A percentile compares a stretch with the other conserved stretches of the same genome.
Conservation (phyloP, 2,888 invertebrate species). For the Ophion ventricosus region DNA sequence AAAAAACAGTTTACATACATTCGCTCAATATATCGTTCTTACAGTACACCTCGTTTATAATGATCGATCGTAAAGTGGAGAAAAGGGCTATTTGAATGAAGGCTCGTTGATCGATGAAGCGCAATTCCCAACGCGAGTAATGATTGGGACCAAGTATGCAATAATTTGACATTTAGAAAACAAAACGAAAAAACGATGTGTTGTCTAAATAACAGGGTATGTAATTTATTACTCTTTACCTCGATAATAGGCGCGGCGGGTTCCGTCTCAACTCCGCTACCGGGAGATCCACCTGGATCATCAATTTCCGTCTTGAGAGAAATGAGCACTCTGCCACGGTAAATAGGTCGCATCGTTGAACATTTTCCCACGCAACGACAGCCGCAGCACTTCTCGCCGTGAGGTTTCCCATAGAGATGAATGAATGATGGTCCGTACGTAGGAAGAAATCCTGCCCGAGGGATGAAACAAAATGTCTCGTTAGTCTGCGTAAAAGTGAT, state of each 20-base stretch:
- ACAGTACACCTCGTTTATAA: not conserved
- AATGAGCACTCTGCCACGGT: conserved; percentile 90
- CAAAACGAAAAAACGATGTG: not conserved
- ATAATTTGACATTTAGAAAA: not conserved
- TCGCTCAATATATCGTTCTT: not conserved
- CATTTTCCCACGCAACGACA: conserved; percentile 71
- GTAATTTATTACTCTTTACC: conserved; percentile 76
- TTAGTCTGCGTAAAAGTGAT: not conserved
- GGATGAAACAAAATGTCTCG: conserved; percentile 14
- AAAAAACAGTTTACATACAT: too few species aligned
- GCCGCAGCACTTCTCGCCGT: conserved; percentile 62
- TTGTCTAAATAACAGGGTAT: not conserved
- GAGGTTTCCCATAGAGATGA: conserved; percentile 88
- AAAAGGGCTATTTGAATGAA: conserved; percentile 10
- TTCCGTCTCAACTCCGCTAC: conserved; percentile 83
- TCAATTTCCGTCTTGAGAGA: conserved; percentile 88
- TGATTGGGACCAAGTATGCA: conserved; percentile 12
- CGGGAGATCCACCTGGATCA: conserved; percentile 83
- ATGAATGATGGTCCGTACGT: conserved; percentile 93
- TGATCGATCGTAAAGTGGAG: conserved; percentile 11
- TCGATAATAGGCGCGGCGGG: conserved; percentile 84
- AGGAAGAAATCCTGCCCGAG: conserved; percentile 87
- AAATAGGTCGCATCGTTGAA: conserved; percentile 80
- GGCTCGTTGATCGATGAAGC: not conserved
- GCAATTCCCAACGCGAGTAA: not conserved